Base-by-base conservation (phyloP, 1,140 invertebrate species). In the Drosophila lacertosa region DNA sequence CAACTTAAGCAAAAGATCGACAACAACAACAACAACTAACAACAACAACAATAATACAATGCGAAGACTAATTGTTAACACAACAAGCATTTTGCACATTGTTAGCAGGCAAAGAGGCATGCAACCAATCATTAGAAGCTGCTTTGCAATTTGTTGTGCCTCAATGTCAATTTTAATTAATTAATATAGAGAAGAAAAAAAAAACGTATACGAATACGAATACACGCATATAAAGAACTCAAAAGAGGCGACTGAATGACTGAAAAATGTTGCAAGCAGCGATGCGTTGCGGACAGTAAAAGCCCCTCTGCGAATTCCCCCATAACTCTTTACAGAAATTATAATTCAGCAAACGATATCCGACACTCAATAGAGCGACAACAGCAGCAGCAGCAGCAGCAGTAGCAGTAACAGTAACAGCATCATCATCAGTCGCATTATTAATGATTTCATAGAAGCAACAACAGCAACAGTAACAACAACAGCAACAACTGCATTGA, bases 151-250 rank as follows among this genome's bases (percentile, higher is more conserved):
- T 88, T 88, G 82, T 81, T 77, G 58, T 77, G 77, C 33, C 55
- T 88, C 82, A 88, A 88, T 88, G 82, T 88, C 82, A 88, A 88
- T 88, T 88, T 78, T 67, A 88, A 81, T 88, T 82, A 82, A 88
- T 88, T 88, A 88, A 69, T 88, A 78, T 68, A 76, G 67, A 64
- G 68, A 58, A 77, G 55, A 59, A 78, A 72, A 70, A 66, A 42
- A 47, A 22, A 22, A 68, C 48, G 37, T 42, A 54, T 32, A 62
- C 24, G 20, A 18, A 42, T 7, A 45, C 57, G 22, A 35, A n/a
- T 44, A 55, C 24, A 48, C 16, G 22, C 42, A 39, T 22, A 35
- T 13, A 59, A 10, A 5, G 22, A 24, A 37, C 18, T 18, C 7
- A 16, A 53, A 24, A 35, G 26, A 10, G 35, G 44, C 53, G 42